Percentiles rank a stretch among this genome's conserved stretches.
phyloP scores from a whole-genome alignment of 2,888 invertebrate genomes.

The Mesorhabditis sp. region DNA sequence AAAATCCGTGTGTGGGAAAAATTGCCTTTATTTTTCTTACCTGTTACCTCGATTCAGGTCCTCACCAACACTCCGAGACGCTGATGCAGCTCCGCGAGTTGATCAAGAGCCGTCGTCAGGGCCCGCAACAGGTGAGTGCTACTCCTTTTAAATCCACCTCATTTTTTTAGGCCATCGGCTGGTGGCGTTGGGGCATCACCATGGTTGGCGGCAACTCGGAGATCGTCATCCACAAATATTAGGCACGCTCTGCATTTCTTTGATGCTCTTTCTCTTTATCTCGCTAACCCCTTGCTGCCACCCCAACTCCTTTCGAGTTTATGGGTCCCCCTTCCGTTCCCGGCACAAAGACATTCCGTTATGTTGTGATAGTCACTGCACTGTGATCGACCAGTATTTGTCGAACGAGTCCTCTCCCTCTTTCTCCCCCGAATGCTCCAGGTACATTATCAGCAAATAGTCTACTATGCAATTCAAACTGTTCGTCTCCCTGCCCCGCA shows the following conservation, averaged over 20 bases:
- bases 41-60: conserved; percentile 23
- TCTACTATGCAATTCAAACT: too few species aligned
- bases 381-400: too few species aligned
- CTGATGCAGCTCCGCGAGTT: conserved; percentile 46
- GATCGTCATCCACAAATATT: conserved; percentile 39
- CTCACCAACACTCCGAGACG: conserved; percentile 50
- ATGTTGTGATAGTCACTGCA: too few species aligned
- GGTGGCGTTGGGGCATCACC: conserved; percentile 52
- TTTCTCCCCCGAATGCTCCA: too few species aligned
- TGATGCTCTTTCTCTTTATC: not conserved
- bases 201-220: conserved; percentile 49
- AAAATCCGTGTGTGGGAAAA: not conserved
- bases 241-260: conserved; percentile 9
- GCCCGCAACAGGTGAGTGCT: conserved; percentile 20
- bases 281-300: too few species aligned
- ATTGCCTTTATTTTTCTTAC: not conserved
- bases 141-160: not conserved
- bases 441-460: too few species aligned
- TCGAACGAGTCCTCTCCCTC: too few species aligned
- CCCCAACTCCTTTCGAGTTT: too few species aligned
- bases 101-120: conserved; percentile 38
- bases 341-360: too few species aligned
- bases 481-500: too few species aligned
- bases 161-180: conserved; percentile 29
- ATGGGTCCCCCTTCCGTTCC: too few species aligned